These are phyloP conservation scores for Lophura nycthemera DNA, from an alignment of 2,113 vertebrate species.

Conservation along the genomic window DNA sequence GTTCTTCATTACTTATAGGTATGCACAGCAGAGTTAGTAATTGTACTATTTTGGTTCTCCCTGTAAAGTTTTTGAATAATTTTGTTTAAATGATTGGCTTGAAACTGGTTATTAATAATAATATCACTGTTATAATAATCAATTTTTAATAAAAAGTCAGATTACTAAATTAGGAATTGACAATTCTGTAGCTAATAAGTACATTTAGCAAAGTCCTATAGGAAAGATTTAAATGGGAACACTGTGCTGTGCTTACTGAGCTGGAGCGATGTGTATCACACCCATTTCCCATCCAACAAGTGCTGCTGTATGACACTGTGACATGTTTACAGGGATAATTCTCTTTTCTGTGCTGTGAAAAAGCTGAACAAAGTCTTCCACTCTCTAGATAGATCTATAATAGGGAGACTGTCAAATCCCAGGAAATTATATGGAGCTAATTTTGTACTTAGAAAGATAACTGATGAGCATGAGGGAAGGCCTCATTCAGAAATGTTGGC, in stretches of 20 bases:
- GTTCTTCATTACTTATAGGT: background rate
- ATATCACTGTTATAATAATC: slow-evolving; percentile 1
- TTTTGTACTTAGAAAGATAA: slow-evolving; percentile 49
- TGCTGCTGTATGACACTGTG: background rate
- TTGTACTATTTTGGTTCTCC: slow-evolving; percentile 9
- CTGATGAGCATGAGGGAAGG: background rate
- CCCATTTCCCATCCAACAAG: background rate
- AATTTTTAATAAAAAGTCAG: slow-evolving; percentile 14
- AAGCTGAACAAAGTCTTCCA: background rate
- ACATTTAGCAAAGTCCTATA: background rate
- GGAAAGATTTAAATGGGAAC: background rate
- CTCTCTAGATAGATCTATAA: background rate
- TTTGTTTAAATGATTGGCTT: slow-evolving; percentile 51
- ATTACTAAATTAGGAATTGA: background rate
- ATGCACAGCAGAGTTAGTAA: slow-evolving; percentile 2
- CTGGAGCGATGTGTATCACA: rapidly evolving
- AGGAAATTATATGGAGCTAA: background rate
- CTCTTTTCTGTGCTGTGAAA: background rate
- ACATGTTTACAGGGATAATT: background rate
- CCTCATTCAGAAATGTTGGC: slow-evolving; percentile 15
- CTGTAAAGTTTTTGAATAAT: slow-evolving; percentile 17
- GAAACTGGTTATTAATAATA: slow-evolving; percentile 35
- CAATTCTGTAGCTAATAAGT: background rate
- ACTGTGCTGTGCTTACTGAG: background rate
- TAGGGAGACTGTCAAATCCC: background rate